Evolutionary conservation across 2,888 invertebrate species (phyloP).

Genomic region (Zaprionus bogoriensis): DNA sequence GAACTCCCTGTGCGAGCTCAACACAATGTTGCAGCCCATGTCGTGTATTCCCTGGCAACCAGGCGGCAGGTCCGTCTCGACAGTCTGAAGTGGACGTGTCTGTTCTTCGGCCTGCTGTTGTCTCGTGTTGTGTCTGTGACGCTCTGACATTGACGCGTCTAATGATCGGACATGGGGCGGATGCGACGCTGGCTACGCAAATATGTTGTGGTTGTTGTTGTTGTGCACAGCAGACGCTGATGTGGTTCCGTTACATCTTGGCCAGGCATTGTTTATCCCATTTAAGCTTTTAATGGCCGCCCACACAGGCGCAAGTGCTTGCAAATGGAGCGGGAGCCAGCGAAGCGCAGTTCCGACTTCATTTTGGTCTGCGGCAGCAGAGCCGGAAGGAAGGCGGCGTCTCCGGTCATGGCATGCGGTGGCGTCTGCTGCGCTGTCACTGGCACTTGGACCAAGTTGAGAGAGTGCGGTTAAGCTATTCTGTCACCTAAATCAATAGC

Average conservation of each 20-base stretch:
- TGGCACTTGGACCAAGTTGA: not conserved
- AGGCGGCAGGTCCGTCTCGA: not conserved
- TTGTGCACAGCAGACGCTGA: conserved; percentile 4
- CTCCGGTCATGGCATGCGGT: conserved; percentile 4
- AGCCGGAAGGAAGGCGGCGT: not conserved
- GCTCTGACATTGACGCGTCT: conserved; percentile 65
- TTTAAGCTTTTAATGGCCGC: conserved; percentile 62
- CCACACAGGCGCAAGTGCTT: conserved; percentile 32
- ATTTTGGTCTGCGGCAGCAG: not conserved
- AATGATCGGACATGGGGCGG: conserved; percentile 49
- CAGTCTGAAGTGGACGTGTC: conserved; percentile 36
- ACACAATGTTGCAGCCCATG: conserved; percentile 38
- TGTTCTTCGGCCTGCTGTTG: conserved; percentile 1
- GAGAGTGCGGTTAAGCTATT: conserved; percentile 14
- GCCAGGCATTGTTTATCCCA: conserved; percentile 57
- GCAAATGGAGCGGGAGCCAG: conserved; percentile 26
- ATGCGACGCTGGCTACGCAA: conserved; percentile 13
- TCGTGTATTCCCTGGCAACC: conserved; percentile 14
- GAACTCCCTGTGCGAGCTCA: conserved; percentile 35
- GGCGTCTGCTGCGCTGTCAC: conserved; percentile 28
- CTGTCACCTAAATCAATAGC: conserved; percentile 18
- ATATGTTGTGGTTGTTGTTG: conserved; percentile 12
- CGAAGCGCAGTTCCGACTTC: conserved; percentile 55
- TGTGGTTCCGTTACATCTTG: conserved; percentile 41
- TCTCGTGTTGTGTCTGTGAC: conserved; percentile 6